These are phyloP conservation scores for Neoascia interrupta DNA, from an alignment of 2,888 invertebrate species.

Conservation along the genomic window DNA sequence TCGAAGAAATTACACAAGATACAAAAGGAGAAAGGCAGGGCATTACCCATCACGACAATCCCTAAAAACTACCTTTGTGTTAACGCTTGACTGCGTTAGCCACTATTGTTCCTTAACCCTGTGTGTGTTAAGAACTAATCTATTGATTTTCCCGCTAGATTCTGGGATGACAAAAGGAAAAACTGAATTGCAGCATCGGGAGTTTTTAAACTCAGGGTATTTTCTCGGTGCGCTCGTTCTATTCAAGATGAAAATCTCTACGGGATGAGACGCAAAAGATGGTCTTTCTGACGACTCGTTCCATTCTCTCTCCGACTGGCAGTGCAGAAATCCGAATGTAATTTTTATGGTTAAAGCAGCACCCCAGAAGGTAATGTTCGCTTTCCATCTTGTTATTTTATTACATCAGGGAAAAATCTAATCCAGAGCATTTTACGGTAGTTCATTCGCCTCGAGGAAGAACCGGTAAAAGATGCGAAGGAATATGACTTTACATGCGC, in stretches of 20 bases:
- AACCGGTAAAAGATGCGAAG: neutral
- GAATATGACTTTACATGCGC: too few species aligned
- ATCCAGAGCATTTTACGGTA: conserved; percentile 42
- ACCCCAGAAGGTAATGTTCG: conserved; percentile 24
- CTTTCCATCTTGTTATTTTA: conserved; percentile 14
- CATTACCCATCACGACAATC: conserved; percentile 14
- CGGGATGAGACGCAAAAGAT: conserved; percentile 22
- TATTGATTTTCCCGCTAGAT: conserved; percentile 48
- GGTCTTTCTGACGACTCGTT: conserved; percentile 4
- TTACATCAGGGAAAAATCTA: conserved; percentile 27
- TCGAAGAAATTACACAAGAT: conserved; percentile 8
- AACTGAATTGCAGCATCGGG: conserved; percentile 6
- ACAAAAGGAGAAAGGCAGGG: too few species aligned
- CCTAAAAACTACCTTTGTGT: neutral
- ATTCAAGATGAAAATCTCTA: conserved; percentile 15
- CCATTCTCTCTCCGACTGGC: too few species aligned
- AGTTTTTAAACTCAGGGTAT: too few species aligned
- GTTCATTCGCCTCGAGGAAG: conserved; percentile 37
- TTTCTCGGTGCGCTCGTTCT: neutral
- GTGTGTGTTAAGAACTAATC: neutral
- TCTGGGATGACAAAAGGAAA: conserved; percentile 19
- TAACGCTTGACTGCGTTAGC: conserved; percentile 21
- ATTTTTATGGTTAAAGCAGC: conserved; percentile 34
- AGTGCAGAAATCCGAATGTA: too few species aligned
- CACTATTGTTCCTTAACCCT: conserved; percentile 17